Percentiles rank a stretch among this genome's conserved stretches.
phyloP scores from a whole-genome alignment of 2,797 vertebrate species.

The Enteromius fasciolatus region DNA sequence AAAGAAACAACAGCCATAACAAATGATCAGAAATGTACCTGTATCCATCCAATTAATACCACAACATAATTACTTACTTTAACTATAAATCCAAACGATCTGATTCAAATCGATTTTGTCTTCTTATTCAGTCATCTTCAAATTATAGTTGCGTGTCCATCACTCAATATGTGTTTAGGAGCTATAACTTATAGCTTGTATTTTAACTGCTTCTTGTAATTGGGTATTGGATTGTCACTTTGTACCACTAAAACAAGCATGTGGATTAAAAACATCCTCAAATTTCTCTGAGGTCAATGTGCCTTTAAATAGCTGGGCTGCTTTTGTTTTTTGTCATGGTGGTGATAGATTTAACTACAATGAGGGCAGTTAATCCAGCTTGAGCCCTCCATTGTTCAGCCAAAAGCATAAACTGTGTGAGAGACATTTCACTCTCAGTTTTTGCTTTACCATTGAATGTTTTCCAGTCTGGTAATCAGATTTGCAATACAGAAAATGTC shows the following conservation, averaged over 20 bases:
- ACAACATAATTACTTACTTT: conserved; percentile 30
- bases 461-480: conserved; percentile 25
- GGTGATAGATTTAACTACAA: conserved; percentile 53
- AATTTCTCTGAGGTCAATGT: conserved; percentile 17
- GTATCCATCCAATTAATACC: neutral
- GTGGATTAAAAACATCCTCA: neutral
- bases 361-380: conserved; percentile 55
- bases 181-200: neutral
- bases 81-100: conserved; percentile 7
- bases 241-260: neutral
- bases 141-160: neutral
- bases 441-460: neutral
- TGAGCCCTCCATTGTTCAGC: conserved; percentile 16
- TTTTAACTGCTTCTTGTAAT: neutral
- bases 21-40: neutral
- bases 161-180: neutral
- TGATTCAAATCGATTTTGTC: neutral
- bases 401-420: conserved; percentile 26
- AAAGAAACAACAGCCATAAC: neutral
- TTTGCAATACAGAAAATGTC: neutral
- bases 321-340: conserved; percentile 42
- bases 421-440: conserved; percentile 2
- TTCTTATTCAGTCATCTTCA: neutral
- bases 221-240: neutral
- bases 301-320: conserved; percentile 30